phyloP scores from a whole-genome alignment of 2,113 vertebrate genomes.

The Carassius carassius region DNA sequence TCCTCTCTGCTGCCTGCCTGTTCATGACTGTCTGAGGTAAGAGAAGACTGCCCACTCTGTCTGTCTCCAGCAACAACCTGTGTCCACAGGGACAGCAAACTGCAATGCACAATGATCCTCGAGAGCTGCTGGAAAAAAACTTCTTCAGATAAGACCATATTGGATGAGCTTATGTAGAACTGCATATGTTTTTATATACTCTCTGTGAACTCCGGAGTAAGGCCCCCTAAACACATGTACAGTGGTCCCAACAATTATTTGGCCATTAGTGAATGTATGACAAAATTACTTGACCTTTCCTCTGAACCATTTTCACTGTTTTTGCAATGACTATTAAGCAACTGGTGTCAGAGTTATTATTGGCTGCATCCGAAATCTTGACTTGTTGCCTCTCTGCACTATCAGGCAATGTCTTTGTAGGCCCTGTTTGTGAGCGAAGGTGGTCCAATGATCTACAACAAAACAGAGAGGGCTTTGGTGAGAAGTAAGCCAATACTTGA shows the following conservation, averaged over 20 bases:
- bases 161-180: neutral
- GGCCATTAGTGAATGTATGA: neutral
- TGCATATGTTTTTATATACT: neutral
- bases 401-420: neutral
- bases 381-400: neutral
- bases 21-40: conserved; percentile 50
- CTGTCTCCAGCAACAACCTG: conserved; percentile 12
- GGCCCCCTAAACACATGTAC: neutral
- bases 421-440: neutral
- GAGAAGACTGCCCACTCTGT: conserved; percentile 31
- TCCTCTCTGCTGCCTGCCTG: conserved; percentile 41
- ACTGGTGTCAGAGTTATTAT: neutral
- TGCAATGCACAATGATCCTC: neutral
- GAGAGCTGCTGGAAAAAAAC: neutral
- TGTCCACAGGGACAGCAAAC: conserved; percentile 1
- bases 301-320: neutral
- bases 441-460: neutral
- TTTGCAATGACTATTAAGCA: neutral
- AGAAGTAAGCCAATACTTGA: neutral
- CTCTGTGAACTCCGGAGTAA: neutral
- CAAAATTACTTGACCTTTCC: neutral
- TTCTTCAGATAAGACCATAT: neutral
- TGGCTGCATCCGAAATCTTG: neutral
- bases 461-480: neutral
- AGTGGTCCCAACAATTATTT: neutral